phyloP scores from a whole-genome alignment of 2,888 invertebrate species.

The Octodonta nipae region DNA sequence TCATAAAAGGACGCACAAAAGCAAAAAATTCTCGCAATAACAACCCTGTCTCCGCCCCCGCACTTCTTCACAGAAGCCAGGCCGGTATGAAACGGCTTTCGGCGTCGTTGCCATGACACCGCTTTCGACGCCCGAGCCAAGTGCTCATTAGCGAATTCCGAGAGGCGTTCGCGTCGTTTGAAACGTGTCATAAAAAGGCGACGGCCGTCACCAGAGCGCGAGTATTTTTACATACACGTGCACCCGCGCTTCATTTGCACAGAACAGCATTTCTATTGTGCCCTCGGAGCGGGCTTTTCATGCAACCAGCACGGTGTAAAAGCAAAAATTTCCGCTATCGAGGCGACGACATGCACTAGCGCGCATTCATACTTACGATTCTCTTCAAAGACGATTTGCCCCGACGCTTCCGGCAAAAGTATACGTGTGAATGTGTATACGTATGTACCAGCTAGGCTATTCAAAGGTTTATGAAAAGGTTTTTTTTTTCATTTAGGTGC shows the following conservation, averaged over 20 bases:
- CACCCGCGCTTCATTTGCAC: constrained; percentile 19
- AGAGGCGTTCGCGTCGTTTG: constrained; percentile 35
- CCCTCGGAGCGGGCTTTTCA: too few species aligned
- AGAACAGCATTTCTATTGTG: constrained; percentile 19
- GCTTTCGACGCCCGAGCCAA: constrained; percentile 30
- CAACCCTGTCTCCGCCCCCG: too few species aligned
- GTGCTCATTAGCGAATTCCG: constrained; percentile 36
- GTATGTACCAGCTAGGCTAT: too few species aligned
- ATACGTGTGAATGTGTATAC: too few species aligned
- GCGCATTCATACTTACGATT: constrained; percentile 11
- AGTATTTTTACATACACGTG: constrained; percentile 12
- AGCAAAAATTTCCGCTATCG: constrained; percentile 11
- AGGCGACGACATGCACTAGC: constrained; percentile 15
- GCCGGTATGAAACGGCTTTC: too few species aligned
- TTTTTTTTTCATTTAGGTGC: too few species aligned
- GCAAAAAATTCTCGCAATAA: too few species aligned
- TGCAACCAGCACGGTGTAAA: too few species aligned
- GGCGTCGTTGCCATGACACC: constrained; percentile 27
- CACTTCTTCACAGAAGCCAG: too few species aligned
- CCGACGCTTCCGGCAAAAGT: constrained; percentile 1
- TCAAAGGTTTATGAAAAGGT: too few species aligned
- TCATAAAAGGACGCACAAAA: too few species aligned
- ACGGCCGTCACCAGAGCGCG: constrained; percentile 14
- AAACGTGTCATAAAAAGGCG: constrained; percentile 34
- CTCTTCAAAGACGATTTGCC: constrained; percentile 12